Evolutionary conservation across 2,113 vertebrate species (phyloP).

Genomic region (Dasyurus viverrinus): DNA sequence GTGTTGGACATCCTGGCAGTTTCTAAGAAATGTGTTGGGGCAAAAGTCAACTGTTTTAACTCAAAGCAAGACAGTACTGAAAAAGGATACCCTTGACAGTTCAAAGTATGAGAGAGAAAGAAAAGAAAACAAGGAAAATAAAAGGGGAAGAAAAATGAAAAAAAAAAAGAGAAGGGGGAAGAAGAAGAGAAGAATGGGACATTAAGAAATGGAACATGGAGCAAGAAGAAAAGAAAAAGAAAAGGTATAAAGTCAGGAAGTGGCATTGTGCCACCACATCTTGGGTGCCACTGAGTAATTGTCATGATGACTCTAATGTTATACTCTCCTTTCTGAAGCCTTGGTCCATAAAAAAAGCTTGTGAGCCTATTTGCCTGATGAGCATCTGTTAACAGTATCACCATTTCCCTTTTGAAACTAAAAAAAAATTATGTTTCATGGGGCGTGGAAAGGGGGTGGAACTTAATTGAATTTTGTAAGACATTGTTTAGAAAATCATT

Average conservation of each 20-base stretch:
- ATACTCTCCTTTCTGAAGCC: neutral
- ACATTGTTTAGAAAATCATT: slow-evolving; percentile 14
- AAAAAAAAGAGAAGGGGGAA: neutral
- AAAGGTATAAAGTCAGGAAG: neutral
- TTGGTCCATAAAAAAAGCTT: neutral
- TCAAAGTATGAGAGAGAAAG: neutral
- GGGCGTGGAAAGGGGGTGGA: neutral
- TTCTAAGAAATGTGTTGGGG: neutral
- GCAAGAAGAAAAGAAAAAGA: slow-evolving; percentile 6
- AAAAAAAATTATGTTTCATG: neutral
- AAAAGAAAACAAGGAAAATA: neutral
- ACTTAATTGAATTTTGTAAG: neutral
- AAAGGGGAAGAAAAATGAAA: neutral
- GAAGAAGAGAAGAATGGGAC: neutral
- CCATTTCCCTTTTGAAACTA: slow-evolving; percentile 6
- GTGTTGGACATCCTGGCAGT: neutral
- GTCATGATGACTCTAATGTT: neutral
- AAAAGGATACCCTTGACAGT: neutral
- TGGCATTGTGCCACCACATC: neutral
- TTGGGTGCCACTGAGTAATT: neutral
- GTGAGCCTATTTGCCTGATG: neutral
- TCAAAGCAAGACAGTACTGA: neutral
- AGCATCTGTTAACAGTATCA: neutral
- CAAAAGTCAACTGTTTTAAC: neutral
- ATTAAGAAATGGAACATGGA: no score